Conservation (phyloP, 2,113 vertebrate genomes). For the Barnardius zonarius region DNA sequence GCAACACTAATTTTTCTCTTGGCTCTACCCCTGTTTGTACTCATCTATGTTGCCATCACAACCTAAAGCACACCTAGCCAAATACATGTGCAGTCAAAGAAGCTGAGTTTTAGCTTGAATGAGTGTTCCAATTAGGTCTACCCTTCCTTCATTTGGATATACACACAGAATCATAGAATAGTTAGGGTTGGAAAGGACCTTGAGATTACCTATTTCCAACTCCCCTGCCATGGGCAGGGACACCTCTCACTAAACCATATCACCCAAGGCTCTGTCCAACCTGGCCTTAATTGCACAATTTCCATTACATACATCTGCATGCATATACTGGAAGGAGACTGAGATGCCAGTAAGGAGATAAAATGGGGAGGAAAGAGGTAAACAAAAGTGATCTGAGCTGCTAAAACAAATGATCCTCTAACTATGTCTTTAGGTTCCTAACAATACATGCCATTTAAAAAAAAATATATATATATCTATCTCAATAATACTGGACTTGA, state of each 20-base stretch:
- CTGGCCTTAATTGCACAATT: no score
- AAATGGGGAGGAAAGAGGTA: background rate
- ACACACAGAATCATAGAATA: no score
- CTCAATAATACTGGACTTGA: background rate
- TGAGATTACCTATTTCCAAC: no score
- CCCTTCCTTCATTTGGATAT: background rate
- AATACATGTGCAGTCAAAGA: background rate
- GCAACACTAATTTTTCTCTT: background rate
- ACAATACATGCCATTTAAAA: background rate
- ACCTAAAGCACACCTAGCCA: background rate
- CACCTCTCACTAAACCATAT: no score
- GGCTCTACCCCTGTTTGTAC: background rate
- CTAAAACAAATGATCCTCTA: background rate
- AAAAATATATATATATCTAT: background rate
- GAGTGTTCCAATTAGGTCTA: background rate
- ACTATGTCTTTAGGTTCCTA: background rate
- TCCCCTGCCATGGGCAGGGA: no score
- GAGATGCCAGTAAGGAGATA: background rate
- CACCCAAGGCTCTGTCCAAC: no score
- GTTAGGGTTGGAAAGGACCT: no score
- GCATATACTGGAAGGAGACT: background rate
- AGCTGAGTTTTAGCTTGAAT: background rate
- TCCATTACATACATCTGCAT: no score
- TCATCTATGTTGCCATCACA: background rate
- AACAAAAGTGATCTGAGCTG: background rate